These are phyloP conservation scores for Leptoclinus maculatus DNA, from an alignment of 2,797 vertebrate species.

Conservation along the genomic window DNA sequence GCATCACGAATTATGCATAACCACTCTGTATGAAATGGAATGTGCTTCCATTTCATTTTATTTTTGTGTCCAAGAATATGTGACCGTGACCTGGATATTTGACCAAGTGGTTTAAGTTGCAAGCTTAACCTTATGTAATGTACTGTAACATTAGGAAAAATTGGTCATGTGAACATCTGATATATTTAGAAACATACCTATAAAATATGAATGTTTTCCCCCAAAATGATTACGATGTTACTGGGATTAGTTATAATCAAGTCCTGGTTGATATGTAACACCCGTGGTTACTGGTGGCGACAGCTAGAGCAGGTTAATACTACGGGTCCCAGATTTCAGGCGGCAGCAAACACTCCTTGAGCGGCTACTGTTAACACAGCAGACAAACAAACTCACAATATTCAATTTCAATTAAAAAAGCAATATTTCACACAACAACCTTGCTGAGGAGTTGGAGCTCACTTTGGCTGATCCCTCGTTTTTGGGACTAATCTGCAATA, in stretches of 20 bases:
- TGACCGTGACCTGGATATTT: not conserved
- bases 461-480: not conserved
- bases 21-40: constrained; percentile 25
- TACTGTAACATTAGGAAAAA: not conserved
- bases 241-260: not conserved
- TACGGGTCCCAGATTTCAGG: not conserved
- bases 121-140: not conserved
- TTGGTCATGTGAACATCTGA: not conserved
- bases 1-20: constrained; percentile 31
- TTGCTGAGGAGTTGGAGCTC: not conserved
- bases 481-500: not conserved
- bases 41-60: not conserved
- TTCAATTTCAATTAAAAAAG: not conserved
- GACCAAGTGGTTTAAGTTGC: not conserved
- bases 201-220: not conserved
- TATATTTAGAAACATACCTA: not conserved
- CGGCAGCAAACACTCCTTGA: not conserved
- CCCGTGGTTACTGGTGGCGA: not conserved
- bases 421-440: not conserved
- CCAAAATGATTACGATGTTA: not conserved
- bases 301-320: not conserved
- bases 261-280: not conserved
- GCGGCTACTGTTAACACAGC: not conserved
- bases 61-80: constrained; percentile 1
- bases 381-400: not conserved